phyloP scores from a whole-genome alignment of 2,888 invertebrate genomes.

The Heliconius ethilla region DNA sequence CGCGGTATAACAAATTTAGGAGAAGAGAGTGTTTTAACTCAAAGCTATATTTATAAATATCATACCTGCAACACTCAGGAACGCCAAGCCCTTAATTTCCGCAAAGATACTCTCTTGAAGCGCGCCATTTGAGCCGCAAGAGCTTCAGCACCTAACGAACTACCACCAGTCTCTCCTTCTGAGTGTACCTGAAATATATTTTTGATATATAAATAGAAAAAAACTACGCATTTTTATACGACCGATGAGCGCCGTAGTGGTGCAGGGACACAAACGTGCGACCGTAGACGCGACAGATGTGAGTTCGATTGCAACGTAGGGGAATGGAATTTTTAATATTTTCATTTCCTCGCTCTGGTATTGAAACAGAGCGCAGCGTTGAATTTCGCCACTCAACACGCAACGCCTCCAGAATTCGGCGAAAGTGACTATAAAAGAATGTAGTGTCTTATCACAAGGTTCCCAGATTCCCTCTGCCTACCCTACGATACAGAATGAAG shows the following conservation, averaged over 20 bases:
- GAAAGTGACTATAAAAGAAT: not conserved
- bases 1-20: not conserved
- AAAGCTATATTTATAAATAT: not conserved
- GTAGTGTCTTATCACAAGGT: not conserved
- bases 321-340: not conserved
- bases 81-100: slow-evolving; percentile 90
- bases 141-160: slow-evolving; percentile 83
- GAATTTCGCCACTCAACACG: not conserved
- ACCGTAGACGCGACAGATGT: too few species aligned
- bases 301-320: too few species aligned
- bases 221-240: not conserved
- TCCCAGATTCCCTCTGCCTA: too few species aligned
- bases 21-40: not conserved
- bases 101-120: slow-evolving; percentile 89
- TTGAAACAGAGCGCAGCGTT: not conserved
- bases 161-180: slow-evolving; percentile 86
- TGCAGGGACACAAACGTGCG: not conserved
- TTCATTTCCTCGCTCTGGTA: not conserved
- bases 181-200: slow-evolving; percentile 82
- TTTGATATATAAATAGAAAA: not conserved
- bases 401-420: not conserved
- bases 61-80: slow-evolving; percentile 85
- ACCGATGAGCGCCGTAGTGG: not conserved
- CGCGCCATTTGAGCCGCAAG: slow-evolving; percentile 87
- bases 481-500: not conserved